Conservation (phyloP, 1,140 invertebrate genomes). For the Pachyrhynchus sulphureomaculatus region DNA sequence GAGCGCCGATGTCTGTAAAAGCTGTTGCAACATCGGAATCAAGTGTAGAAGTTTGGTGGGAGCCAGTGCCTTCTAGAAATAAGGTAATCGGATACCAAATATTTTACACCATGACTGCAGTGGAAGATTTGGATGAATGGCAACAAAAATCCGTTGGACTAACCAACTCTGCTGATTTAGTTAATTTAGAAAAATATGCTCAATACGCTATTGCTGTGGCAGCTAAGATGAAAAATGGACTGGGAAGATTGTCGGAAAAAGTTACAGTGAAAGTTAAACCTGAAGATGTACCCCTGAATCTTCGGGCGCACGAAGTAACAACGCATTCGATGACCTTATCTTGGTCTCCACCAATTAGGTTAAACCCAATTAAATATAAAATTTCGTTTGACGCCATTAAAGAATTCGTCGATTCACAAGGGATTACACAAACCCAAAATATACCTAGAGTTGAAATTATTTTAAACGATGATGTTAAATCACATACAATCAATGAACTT, state of each 20-base stretch:
- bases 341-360: constrained; percentile 88
- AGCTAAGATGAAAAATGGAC: constrained; percentile 71
- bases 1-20: constrained; percentile 86
- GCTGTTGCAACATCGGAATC: constrained; percentile 90
- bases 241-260: constrained; percentile 74
- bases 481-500: constrained; percentile 79
- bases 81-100: constrained; percentile 90
- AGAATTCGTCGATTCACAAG: constrained; percentile 92
- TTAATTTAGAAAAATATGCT: constrained; percentile 86
- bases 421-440: constrained; percentile 83
- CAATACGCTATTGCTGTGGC: constrained; percentile 92
- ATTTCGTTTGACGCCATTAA: constrained; percentile 92
- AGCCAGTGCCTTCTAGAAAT: constrained; percentile 81
- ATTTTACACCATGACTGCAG: constrained; percentile 89
- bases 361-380: constrained; percentile 88
- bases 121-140: constrained; percentile 91
- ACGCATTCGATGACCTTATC: constrained; percentile 88
- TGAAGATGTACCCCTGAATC: constrained; percentile 85
- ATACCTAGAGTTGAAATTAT: constrained; percentile 74
- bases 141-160: constrained; percentile 79
- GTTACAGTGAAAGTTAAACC: constrained; percentile 86
- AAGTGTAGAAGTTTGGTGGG: constrained; percentile 94
- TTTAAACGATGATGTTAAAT: constrained; percentile 67
- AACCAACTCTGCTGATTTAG: constrained; percentile 87
- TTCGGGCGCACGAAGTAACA: constrained; percentile 83